phyloP scores from a whole-genome alignment of 1,140 invertebrate species.

The Hetaerina americana region DNA sequence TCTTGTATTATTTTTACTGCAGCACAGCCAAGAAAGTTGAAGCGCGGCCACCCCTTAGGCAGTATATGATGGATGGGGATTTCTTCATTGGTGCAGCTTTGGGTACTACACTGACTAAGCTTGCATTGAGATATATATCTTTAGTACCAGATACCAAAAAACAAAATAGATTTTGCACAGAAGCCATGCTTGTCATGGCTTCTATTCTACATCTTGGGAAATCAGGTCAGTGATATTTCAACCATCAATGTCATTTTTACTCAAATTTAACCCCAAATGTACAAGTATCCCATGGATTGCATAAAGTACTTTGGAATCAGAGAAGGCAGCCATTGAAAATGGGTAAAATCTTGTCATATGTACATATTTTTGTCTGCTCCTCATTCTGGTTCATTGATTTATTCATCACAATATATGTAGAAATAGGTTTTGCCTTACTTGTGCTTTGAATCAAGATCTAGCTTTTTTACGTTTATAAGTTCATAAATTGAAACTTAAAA shows the following conservation, averaged over 20 bases:
- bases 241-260: too few relatives aligned
- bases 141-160: slow-evolving; percentile 27
- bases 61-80: slow-evolving; percentile 87
- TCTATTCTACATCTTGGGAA: slow-evolving; percentile 76
- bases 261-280: too few relatives aligned
- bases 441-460: too few relatives aligned
- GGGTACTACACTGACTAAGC: slow-evolving; percentile 80
- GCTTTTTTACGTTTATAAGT: too few relatives aligned
- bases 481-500: too few relatives aligned
- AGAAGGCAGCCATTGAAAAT: background rate
- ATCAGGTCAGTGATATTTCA: slow-evolving; percentile 42
- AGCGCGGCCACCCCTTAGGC: slow-evolving; percentile 63
- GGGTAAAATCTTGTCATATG: too few relatives aligned
- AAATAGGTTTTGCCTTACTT: too few relatives aligned
- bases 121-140: slow-evolving; percentile 61
- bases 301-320: background rate
- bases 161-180: slow-evolving; percentile 57
- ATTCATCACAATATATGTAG: too few relatives aligned
- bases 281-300: too few relatives aligned
- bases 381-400: too few relatives aligned
- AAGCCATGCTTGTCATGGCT: slow-evolving; percentile 79
- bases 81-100: slow-evolving; percentile 91
- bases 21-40: slow-evolving; percentile 46
- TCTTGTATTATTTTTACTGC: slow-evolving; percentile 14
- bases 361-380: too few relatives aligned